Conservation (phyloP, 2,888 invertebrate genomes). For the Mesopsocus fuscifrons region DNA sequence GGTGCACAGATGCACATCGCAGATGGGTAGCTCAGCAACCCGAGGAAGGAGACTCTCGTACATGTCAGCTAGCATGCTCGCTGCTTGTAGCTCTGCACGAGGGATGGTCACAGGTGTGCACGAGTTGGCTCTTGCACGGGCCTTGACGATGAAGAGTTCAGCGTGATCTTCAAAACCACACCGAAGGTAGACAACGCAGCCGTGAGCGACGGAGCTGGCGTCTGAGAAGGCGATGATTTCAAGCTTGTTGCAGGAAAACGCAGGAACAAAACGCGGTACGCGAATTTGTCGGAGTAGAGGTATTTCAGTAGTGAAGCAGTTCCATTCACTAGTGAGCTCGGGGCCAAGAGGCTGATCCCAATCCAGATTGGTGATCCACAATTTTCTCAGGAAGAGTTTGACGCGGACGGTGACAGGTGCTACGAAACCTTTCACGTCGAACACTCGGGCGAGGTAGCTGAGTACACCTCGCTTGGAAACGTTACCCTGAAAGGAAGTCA, state of each 20-base stretch:
- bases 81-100: slow-evolving; percentile 15
- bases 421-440: slow-evolving; percentile 18
- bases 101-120: slow-evolving; percentile 14
- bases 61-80: slow-evolving; percentile 15
- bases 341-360: slow-evolving; percentile 17
- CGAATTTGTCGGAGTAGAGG: background rate
- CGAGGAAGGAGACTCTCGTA: slow-evolving; percentile 11
- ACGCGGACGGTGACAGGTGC: slow-evolving; percentile 16
- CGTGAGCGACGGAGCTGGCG: background rate
- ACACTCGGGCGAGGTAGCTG: too few species aligned
- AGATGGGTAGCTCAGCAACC: background rate
- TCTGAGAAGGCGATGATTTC: background rate
- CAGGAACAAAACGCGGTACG: background rate
- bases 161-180: too few species aligned
- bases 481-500: too few species aligned
- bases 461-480: too few species aligned
- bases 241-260: background rate
- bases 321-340: background rate
- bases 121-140: slow-evolving; percentile 16
- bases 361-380: slow-evolving; percentile 15
- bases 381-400: slow-evolving; percentile 16
- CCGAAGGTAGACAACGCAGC: slow-evolving; percentile 8
- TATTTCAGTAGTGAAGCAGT: background rate
- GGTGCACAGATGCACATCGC: slow-evolving; percentile 10
- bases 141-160: too few species aligned